These are phyloP conservation scores for Luffia ferchaultella DNA, from an alignment of 2,888 invertebrate genomes.

Conservation along the genomic window DNA sequence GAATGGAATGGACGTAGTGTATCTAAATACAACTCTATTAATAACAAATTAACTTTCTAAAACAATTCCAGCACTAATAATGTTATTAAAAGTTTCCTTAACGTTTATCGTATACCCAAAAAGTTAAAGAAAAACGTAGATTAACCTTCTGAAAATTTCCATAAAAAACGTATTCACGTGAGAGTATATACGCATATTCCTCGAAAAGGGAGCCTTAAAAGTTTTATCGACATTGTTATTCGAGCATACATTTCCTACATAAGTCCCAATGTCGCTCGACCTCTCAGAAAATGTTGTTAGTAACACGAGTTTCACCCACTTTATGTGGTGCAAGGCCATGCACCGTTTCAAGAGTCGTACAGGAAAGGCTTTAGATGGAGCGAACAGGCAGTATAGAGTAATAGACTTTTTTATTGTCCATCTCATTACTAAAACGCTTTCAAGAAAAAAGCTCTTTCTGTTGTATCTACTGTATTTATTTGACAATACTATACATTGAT, in stretches of 20 bases:
- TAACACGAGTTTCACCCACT: neutral
- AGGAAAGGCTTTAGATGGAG: too few relatives aligned
- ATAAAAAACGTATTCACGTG: neutral
- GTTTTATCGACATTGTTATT: neutral
- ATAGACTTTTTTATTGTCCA: too few relatives aligned
- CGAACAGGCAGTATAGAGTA: too few relatives aligned
- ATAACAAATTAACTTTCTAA: neutral
- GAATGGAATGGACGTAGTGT: neutral
- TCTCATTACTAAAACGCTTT: too few relatives aligned
- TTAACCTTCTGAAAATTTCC: neutral
- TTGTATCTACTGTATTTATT: too few relatives aligned
- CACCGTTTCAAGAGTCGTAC: too few relatives aligned
- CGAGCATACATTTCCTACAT: neutral
- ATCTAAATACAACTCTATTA: neutral
- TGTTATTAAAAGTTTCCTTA: neutral
- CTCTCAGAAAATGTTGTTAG: neutral
- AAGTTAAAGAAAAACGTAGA: neutral
- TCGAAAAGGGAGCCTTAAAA: neutral
- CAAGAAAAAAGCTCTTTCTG: too few relatives aligned
- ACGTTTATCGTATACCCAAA: neutral
- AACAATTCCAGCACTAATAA: neutral
- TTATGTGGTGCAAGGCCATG: neutral
- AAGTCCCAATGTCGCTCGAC: neutral
- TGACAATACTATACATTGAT: too few relatives aligned
- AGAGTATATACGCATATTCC: too few relatives aligned